Conservation (phyloP, 2,797 vertebrate species). For the Chelidonichthys spinosus region DNA sequence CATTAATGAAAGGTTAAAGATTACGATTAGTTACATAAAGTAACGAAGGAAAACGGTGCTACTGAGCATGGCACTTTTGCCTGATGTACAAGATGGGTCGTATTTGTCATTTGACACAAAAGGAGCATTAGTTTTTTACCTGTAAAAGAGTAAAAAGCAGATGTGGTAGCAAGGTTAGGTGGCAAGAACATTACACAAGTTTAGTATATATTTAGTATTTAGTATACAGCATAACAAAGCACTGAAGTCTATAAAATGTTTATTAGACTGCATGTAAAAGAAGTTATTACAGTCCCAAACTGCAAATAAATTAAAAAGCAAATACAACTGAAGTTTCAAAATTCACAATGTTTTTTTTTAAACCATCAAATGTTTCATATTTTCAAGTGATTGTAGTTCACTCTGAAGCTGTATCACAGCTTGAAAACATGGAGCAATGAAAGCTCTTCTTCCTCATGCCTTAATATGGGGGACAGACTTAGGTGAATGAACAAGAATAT, state of each 20-base stretch:
- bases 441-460: slow-evolving; percentile 11
- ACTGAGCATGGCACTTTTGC: neutral
- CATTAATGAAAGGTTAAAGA: neutral
- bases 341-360: slow-evolving; percentile 51
- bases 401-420: slow-evolving; percentile 22
- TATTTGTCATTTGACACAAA: neutral
- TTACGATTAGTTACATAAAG: neutral
- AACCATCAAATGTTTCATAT: slow-evolving; percentile 22
- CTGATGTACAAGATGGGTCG: neutral
- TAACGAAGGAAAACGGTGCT: neutral
- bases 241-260: slow-evolving; percentile 62
- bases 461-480: neutral
- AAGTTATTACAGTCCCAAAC: slow-evolving; percentile 61
- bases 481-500: slow-evolving; percentile 14
- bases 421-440: slow-evolving; percentile 2
- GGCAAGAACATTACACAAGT: neutral
- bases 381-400: slow-evolving; percentile 32
- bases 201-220: neutral
- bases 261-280: slow-evolving; percentile 76
- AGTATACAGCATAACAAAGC: slow-evolving; percentile 11
- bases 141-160: neutral
- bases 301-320: slow-evolving; percentile 79
- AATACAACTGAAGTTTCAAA: slow-evolving; percentile 66
- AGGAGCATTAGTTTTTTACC: neutral
- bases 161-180: neutral